Evolutionary conservation across 2,888 invertebrate genomes (phyloP), one percentile per base, ranked within the genome.

Genomic region (Horisme vitalbata): DNA sequence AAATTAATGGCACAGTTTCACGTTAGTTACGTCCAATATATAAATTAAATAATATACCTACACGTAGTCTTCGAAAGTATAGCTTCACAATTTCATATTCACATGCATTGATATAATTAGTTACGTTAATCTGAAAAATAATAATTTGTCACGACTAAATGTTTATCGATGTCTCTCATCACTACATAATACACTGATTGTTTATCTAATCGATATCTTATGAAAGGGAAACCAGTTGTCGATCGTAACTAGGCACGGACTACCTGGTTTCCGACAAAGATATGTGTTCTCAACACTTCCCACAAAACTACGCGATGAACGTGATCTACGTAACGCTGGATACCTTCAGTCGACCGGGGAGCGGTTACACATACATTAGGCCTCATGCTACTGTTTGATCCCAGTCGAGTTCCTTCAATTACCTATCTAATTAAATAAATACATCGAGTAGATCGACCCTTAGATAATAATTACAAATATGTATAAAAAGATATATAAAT

Each of bases 1-100:
- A 88, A 79, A 86, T 82, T 81, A 85, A 89, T 89, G 89, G 89
- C 89, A 89, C 89, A 88, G 77, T 86, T 89, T 89, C 89, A 89
- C 89, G 89, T 89, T 88, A 88, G 87, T 86, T 83, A 72, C 73
- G 73, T 82, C 77, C 82, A 85, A 74, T 81, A 83, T 71, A 82
- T 81, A 74, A 83, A 79, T 52, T 69, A 76, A 73, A 78, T 68
- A 71, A 79, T 73, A 78, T 70, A 79, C 68, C 67, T 79, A 77
- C 61, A 69, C 66, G 62, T 64, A 67, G 63, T 59, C 65, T 64
- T 68, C 69, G 63, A 71, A 79, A 67, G 65, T 70, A 71, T 64
- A 71, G 71, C 71, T 59, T 48, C 59, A 54, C 44, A 49, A 52
- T 53, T 52, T 63, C 47, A 56, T 56, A 56, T 61, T 56, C 39